Evolutionary conservation across 2,888 invertebrate species (phyloP), one percentile per base, ranked within the genome.

Genomic region (Polyommatus icarus): DNA sequence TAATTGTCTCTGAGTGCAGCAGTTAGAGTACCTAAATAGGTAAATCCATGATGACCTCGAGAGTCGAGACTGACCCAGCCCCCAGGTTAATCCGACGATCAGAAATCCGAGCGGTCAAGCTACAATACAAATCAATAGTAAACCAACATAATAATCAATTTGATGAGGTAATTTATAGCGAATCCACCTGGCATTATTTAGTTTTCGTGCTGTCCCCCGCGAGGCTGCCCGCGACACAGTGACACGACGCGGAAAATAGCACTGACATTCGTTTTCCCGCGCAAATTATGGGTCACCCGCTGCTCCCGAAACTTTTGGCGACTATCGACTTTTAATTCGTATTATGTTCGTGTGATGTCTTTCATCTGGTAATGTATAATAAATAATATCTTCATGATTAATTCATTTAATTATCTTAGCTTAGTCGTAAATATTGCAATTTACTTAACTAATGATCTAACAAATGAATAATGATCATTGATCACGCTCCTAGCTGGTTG

Each of bases 181-280:
- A 77, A 76, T 73, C 77, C 78, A 76, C 71, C 78, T 80, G 73
- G 77, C 71, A 78, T 50, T 71, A 76, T 81, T 81, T 81, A 82
- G 81, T 82, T 81, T 80, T 79, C 78, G 79, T 71, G 80, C 83
- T 84, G 81, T 81, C 81, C 79, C 83, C 84, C 81, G 61, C 76
- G 76, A 77, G 72, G 78, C 50, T 77, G 76, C 80, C 80, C 76
- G 78, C 71, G 76, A 78, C 82, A 29, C 67, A 15, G 15, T 79
- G 82, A 84, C 82, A 83, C 84, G 86, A 85, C 87, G 89, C 87
- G 86, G 85, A 88, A 90, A 89, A 90, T 90, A 90, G 87, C 86
- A 79, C 83, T 88, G 89, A 88, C 91, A 90, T 88, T 89, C 86
- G 85, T 87, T 88, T 88, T 87, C 85, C 86, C 90, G 88, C 89